A percentile compares a stretch with the other conserved stretches of the same genome.
Conservation (phyloP, 2,113 vertebrate genomes). For the Paradoxurus hermaphroditus region DNA sequence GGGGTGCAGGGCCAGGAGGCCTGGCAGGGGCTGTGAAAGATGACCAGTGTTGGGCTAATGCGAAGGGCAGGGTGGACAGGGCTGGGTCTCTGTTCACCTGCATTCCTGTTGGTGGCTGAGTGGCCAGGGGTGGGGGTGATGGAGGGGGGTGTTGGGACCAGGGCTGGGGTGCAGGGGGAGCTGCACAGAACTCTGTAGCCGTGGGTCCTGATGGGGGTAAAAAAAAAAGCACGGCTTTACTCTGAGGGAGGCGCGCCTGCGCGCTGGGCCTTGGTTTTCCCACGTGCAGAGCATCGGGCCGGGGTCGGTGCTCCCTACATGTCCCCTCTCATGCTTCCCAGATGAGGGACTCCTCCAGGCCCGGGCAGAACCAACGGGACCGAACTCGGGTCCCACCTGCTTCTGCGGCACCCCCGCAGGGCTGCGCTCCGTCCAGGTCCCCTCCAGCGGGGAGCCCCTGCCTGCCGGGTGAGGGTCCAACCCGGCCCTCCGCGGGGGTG, state of each 20-base stretch:
- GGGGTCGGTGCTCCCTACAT: accelerated
- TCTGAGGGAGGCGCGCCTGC: neutral
- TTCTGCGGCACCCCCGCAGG: neutral
- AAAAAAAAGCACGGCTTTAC: neutral
- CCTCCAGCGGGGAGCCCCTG: constrained; percentile 55
- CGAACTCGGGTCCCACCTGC: too few species aligned
- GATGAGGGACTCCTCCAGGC: neutral
- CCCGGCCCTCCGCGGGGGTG: constrained; percentile 77
- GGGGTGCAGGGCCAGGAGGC: accelerated
- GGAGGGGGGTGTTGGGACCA: accelerated
- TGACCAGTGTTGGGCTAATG: too few species aligned
- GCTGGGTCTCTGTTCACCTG: too few species aligned
- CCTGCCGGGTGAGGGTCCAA: constrained; percentile 67
- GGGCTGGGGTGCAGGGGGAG: neutral
- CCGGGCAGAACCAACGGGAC: too few species aligned
- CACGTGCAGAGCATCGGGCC: neutral
- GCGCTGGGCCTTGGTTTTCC: neutral
- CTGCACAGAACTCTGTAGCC: neutral
- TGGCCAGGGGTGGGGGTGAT: neutral
- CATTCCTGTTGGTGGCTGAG: neutral
- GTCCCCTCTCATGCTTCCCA: neutral
- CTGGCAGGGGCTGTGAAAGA: neutral
- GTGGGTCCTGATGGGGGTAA: neutral
- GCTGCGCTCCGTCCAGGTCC: neutral
- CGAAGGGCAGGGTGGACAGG: accelerated